Evolutionary conservation across 2,113 vertebrate genomes (phyloP).

Genomic region (Amphiprion percula): DNA sequence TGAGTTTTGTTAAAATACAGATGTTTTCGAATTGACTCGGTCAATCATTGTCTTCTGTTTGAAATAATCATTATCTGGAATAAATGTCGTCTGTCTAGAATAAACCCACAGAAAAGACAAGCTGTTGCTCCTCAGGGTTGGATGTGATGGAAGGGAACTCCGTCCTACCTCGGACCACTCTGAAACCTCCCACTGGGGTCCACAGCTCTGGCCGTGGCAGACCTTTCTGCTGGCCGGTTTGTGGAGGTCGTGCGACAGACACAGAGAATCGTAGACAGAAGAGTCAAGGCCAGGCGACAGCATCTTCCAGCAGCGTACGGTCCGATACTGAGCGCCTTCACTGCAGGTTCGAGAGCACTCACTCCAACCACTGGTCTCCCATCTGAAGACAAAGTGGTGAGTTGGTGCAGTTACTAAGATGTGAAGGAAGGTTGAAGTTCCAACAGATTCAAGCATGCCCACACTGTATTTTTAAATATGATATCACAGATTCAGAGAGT

Average conservation of each 20-base stretch:
- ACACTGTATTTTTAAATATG: background rate
- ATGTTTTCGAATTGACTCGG: no score
- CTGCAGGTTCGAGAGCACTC: constrained; percentile 91
- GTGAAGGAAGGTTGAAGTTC: no score
- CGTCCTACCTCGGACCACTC: constrained; percentile 88
- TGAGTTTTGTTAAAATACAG: background rate
- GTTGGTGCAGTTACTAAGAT: background rate
- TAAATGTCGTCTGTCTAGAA: no score
- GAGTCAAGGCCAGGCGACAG: constrained; percentile 91
- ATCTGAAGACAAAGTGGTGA: constrained; percentile 74
- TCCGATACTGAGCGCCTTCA: constrained; percentile 89
- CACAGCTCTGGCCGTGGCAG: constrained; percentile 90
- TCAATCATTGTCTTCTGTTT: no score
- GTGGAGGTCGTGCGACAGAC: constrained; percentile 86
- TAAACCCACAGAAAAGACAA: no score
- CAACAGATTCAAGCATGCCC: no score
- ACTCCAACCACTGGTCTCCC: constrained; percentile 94
- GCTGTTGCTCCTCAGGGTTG: no score
- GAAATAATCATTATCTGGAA: no score
- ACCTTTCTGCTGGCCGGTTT: constrained; percentile 90
- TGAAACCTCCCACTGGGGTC: constrained; percentile 91
- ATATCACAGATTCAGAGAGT: background rate
- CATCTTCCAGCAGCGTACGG: constrained; percentile 94
- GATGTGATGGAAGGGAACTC: background rate
- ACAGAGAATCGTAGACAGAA: constrained; percentile 90